These are phyloP conservation scores for Aradophagus sp. DNA, from an alignment of 1,140 invertebrate genomes.

Conservation along the genomic window DNA sequence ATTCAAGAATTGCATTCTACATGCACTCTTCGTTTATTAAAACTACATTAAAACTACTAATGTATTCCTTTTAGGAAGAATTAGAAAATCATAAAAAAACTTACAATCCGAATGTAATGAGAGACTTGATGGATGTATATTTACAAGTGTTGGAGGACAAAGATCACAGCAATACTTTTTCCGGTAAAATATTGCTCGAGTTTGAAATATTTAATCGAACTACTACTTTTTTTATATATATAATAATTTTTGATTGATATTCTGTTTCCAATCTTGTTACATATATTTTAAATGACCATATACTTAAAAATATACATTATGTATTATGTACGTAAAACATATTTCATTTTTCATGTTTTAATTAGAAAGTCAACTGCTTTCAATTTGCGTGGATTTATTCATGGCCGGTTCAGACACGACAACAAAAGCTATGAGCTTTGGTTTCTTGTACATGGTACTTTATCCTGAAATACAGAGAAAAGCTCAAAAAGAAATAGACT, in stretches of 20 bases:
- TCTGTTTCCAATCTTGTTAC: too few species aligned
- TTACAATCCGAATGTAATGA: constrained; percentile 78
- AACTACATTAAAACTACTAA: too few species aligned
- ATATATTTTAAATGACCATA: too few species aligned
- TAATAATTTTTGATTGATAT: background rate
- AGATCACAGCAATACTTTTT: constrained; percentile 63
- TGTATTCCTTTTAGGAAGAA: constrained; percentile 77
- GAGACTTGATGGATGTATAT: constrained; percentile 91
- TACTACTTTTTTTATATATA: too few species aligned
- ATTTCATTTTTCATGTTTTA: too few species aligned
- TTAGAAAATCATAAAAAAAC: constrained; percentile 83
- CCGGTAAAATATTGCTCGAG: constrained; percentile 61
- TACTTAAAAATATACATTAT: too few species aligned
- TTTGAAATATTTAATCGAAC: too few species aligned
- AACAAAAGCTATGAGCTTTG: constrained; percentile 84
- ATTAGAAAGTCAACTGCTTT: constrained; percentile 82
- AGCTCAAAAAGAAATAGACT: constrained; percentile 87
- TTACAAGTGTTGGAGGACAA: constrained; percentile 79
- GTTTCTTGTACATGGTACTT: constrained; percentile 84
- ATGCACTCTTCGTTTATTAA: too few species aligned
- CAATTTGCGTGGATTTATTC: constrained; percentile 87
- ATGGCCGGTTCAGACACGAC: constrained; percentile 90
- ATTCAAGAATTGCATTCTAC: constrained; percentile 23
- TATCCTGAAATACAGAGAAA: constrained; percentile 86
- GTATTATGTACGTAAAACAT: too few species aligned